Evolutionary conservation across 2,113 vertebrate genomes (phyloP), one percentile per base, ranked within the genome.

Genomic region (Corydoras sp.): DNA sequence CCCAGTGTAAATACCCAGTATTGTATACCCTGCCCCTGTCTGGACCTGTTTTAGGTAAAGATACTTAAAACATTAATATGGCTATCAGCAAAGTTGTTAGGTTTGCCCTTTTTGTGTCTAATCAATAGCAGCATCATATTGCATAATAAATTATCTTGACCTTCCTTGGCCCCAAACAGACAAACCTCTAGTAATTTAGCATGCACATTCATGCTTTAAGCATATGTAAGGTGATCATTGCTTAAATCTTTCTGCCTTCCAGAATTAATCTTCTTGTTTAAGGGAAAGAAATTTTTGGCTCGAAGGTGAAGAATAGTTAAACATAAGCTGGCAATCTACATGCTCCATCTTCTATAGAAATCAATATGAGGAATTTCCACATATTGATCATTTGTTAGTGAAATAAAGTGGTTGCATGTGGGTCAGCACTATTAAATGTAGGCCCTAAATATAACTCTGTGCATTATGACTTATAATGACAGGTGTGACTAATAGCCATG

Each of bases 331-430:
- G 77, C 76, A 71, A 71, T 65, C 69, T 56, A 62, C 18, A 32
- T 65, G 59, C 74, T 81, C 72, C 76, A 73, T 81, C 78, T 80
- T 76, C 69, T 62, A 59, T 64, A 78, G 54, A 54, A 76, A 84
- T 85, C 83, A 72, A 83, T 87, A 76, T 24, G 31, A 77, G 74
- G 81, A 81, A 83, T 85, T 85, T 87, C 84, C 82, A 85, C 84
- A 81, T 82, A 87, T 85, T 75, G 84, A 87, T 85, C 79, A 51
- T 66, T 63, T 53, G 75, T 74, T 79, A 81, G 75, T 63, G 77
- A 80, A 82, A 81, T 72, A 77, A 78, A 81, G 77, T 65, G 71
- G 69, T 70, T 72, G 68, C 68, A 59, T 60, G 71, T 13, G 10
- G 79, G 72, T 84, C 82, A 82, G 82, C 80, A 74, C 69, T 79